Evolutionary conservation across 2,888 invertebrate genomes (phyloP), one percentile per base, ranked within the genome.

Genomic region (Hoplodrina ambigua): DNA sequence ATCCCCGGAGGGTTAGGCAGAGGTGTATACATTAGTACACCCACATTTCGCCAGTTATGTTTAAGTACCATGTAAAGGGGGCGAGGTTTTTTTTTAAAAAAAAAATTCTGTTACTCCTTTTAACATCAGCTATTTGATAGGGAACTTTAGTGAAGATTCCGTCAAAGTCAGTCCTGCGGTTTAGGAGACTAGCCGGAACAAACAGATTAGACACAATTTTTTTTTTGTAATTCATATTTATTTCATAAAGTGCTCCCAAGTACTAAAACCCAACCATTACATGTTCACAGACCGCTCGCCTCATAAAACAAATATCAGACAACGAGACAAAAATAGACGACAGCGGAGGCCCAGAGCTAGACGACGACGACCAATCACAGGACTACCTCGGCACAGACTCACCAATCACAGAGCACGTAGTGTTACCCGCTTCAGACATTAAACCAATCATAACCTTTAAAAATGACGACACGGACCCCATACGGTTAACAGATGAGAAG

Each of bases 251-350:
- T 0, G 17, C 13, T 15, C 5, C 15, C 4, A n/a, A 25, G 10
- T 10, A 41, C 17, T 65, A 30, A 44, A 53, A 33, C 17, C 10
- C 30, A 10, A 41, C 3, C n/a, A 49, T 63, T n/a, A 41, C 41
- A 41, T 13, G 8, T 17, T 69, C 54, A 19, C 79, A 84, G 82
- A 79, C 78, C 46, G 19, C 33, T 0, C 61, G 33, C 0, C 53
- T 62, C 10, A 0, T 63, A 8, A 74, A 80, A 54, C 57, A 66
- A 10, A 20, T 58, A 52, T 17, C 65, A 30, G 69, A 81, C 0
- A 53, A 44, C n/a, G 70, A 75, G 55, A 46, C 59, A n/a, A 84
- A 82, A 62, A 72, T 84, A 8, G 59, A 79, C 25, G 84, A 83
- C 64, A 69, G 70, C 19, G 72, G 68, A 4, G 81, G 64, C 10